Conservation (phyloP, 2,888 invertebrate genomes). For the Diarsia brunnea region DNA sequence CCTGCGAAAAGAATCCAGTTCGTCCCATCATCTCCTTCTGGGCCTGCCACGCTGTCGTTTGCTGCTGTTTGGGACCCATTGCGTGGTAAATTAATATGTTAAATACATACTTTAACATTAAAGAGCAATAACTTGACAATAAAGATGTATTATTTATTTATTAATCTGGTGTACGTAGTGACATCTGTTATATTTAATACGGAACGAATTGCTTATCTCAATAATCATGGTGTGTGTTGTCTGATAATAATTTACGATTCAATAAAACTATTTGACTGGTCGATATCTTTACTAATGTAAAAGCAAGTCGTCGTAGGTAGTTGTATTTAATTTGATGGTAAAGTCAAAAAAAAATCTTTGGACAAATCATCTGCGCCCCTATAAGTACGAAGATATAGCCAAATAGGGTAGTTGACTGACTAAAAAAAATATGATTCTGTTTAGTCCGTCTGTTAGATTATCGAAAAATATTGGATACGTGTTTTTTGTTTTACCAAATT, state of each 20-base stretch:
- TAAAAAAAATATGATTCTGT: too few relatives aligned
- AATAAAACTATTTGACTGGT: not conserved
- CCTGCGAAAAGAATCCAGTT: too few relatives aligned
- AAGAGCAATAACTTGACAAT: too few relatives aligned
- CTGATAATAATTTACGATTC: not conserved
- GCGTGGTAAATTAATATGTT: not conserved
- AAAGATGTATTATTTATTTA: not conserved
- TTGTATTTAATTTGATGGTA: not conserved
- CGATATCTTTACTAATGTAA: not conserved
- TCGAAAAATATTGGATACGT: too few relatives aligned
- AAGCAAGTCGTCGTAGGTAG: not conserved
- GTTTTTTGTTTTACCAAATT: too few relatives aligned
- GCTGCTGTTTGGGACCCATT: too few relatives aligned
- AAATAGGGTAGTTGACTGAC: too few relatives aligned
- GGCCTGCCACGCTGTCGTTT: too few relatives aligned
- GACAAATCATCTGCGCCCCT: not conserved
- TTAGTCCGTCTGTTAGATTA: too few relatives aligned
- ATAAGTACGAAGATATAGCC: not conserved
- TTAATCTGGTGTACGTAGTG: slow-evolving; percentile 13
- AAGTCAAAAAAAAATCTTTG: not conserved
- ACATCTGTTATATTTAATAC: slow-evolving; percentile 40
- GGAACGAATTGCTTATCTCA: slow-evolving; percentile 1
- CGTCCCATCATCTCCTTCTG: too few relatives aligned
- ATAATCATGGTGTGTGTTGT: not conserved
- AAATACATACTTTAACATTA: not conserved